A percentile compares a stretch with the other conserved stretches of the same genome.
Evolutionary conservation across 1,140 invertebrate species (phyloP).

Genomic region (Drosophila subpulchrella): DNA sequence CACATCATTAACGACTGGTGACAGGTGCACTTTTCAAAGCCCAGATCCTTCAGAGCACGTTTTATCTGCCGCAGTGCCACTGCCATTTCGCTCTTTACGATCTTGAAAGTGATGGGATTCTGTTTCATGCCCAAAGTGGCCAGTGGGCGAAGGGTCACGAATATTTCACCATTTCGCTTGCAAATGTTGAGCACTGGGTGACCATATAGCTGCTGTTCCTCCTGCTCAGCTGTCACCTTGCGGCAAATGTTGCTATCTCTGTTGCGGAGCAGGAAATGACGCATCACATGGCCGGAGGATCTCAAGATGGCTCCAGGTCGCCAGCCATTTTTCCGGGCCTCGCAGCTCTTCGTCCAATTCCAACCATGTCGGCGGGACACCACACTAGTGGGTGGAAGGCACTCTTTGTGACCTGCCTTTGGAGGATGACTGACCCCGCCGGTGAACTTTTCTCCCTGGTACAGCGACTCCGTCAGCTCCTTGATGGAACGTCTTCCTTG

Average conservation of each 20-base stretch:
- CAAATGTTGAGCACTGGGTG: slow-evolving; percentile 52
- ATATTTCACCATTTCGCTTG: slow-evolving; percentile 71
- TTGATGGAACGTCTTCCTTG: background rate
- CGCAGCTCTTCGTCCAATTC: slow-evolving; percentile 52
- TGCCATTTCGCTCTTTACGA: slow-evolving; percentile 63
- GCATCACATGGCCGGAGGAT: slow-evolving; percentile 65
- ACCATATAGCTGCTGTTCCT: background rate
- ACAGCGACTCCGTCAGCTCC: background rate
- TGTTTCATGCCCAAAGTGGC: slow-evolving; percentile 30
- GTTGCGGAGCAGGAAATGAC: slow-evolving; percentile 52
- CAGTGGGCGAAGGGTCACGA: slow-evolving; percentile 64
- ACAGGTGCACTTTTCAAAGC: slow-evolving; percentile 72
- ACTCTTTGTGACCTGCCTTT: slow-evolving; percentile 46
- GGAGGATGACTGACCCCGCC: background rate
- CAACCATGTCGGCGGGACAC: slow-evolving; percentile 72
- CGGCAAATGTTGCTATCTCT: slow-evolving; percentile 24
- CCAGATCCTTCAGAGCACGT: slow-evolving; percentile 53
- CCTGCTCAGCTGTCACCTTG: background rate
- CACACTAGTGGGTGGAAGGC: slow-evolving; percentile 9
- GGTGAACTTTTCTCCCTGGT: background rate
- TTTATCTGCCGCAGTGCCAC: slow-evolving; percentile 49
- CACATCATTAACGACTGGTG: slow-evolving; percentile 63
- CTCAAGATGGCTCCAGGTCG: slow-evolving; percentile 65
- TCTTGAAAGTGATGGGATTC: slow-evolving; percentile 71
- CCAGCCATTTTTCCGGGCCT: slow-evolving; percentile 60